Base-by-base conservation (phyloP, 2,797 vertebrate genomes). In the Cetoscarus ocellatus region DNA sequence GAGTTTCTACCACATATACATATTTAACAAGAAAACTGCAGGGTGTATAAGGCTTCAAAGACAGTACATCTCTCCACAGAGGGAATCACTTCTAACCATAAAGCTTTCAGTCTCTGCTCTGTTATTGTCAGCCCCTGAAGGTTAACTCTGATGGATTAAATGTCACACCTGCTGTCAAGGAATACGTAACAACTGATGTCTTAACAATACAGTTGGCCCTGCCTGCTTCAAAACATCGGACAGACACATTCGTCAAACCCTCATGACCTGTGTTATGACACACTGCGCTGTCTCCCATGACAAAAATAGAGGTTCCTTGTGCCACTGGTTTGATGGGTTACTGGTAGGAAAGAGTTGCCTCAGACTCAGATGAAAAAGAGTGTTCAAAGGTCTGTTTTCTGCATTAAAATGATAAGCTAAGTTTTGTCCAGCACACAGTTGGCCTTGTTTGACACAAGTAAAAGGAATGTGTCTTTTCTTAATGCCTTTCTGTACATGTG, bases 191-290 rank as follows among this genome's bases (percentile, higher is more conserved):
- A 65, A 62, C 43, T 70, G 75, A 69, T 61, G 11, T 75, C 44
- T 14, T 42, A 12, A 59, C 43, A 1, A 55, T 73, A 67, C 67
- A 36, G 78, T 68, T 44, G 34, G 27, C 39, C 14, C 58, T 47
- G 52, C 63, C 47, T 59, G 70, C 60, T 59, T 17, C 38, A 38
- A 49, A 49, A 49, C 42, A 62, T 60, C 45, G 61, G 47, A 62
- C 38, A 19, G 13, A 34, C 36, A 52, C 14, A 12, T 75, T 67
- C 44, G 68, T 44, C 27, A 72, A 57, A 58, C 86, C 82, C 83
- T 45, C 87, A 87, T 85, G 56, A 62, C 42, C 59, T 14, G 17
- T 89, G 81, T 79, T 86, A 43, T 86, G 88, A 84, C 70, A 86
- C 77, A 84, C 68, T 47, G 56, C 58, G 65, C 49, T 82, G 70